phyloP scores from a whole-genome alignment of 2,888 invertebrate species.

The Chaitophorus viminalis region DNA sequence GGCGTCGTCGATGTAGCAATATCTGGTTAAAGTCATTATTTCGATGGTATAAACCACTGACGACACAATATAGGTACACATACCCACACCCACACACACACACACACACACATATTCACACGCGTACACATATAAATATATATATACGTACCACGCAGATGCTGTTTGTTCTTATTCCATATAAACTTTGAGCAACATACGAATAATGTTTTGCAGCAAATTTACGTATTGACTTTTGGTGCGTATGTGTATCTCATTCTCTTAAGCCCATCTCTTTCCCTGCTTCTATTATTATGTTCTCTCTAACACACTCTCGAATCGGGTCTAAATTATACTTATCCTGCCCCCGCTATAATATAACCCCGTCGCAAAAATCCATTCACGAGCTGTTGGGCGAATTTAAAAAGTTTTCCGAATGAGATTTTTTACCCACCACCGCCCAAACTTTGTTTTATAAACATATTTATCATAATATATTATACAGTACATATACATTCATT shows the following conservation, averaged over 20 bases:
- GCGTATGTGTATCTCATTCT: not conserved
- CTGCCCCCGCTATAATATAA: not conserved
- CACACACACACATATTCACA: conserved; percentile 9
- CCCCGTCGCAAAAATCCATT: not conserved
- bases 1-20: not conserved
- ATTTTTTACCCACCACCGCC: not conserved
- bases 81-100: no score
- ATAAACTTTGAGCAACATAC: conserved; percentile 20
- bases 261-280: not conserved
- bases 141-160: not conserved
- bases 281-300: no score
- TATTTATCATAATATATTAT: not conserved
- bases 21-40: conserved; percentile 15
- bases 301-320: accelerated
- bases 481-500: not conserved
- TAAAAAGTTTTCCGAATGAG: conserved; percentile 19
- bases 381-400: not conserved
- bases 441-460: not conserved
- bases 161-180: not conserved
- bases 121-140: not conserved
- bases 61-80: no score
- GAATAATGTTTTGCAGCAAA: conserved; percentile 11
- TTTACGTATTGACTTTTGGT: not conserved
- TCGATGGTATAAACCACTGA: conserved; percentile 21
- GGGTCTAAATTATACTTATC: not conserved